Conservation (phyloP, 2,797 vertebrate species). For the Takifugu ocellatus region DNA sequence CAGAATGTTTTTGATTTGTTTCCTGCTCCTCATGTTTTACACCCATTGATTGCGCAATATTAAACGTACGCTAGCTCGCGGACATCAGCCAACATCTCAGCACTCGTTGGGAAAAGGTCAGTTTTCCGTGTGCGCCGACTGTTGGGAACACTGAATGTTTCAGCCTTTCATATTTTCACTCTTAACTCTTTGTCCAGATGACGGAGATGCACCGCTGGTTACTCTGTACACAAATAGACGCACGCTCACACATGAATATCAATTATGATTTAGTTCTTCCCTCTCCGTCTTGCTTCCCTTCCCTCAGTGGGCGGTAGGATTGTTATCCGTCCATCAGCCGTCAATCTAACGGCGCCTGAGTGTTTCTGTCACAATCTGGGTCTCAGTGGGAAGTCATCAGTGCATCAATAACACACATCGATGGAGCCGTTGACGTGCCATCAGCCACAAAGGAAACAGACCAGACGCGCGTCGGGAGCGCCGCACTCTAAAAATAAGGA, state of each 20-base stretch:
- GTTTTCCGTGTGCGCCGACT: too few species aligned
- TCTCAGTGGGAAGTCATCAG: conserved; percentile 52
- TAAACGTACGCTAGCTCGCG: too few species aligned
- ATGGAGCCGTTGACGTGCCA: conserved; percentile 28
- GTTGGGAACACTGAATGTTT: too few species aligned
- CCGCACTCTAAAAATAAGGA: too few species aligned
- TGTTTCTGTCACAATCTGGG: conserved; percentile 43
- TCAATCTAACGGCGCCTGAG: conserved; percentile 46
- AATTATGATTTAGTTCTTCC: conserved; percentile 41
- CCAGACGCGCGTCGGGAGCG: conserved; percentile 2
- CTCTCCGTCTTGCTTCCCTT: conserved; percentile 1
- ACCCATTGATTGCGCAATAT: too few species aligned
- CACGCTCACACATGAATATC: conserved; percentile 10
- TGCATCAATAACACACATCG: conserved; percentile 48
- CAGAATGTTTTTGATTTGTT: too few species aligned
- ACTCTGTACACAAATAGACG: conserved; percentile 3
- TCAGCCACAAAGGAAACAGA: conserved; percentile 31
- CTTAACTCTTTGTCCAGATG: too few species aligned
- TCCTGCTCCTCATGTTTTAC: too few species aligned
- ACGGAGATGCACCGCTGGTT: too few species aligned
- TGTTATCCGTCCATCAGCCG: conserved; percentile 47
- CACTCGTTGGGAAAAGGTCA: too few species aligned
- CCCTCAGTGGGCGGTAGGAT: conserved; percentile 15
- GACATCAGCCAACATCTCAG: too few species aligned
- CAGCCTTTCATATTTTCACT: too few species aligned